Evolutionary conservation across 1,140 invertebrate genomes (phyloP).

Genomic region (Trichonephila clavipes): DNA sequence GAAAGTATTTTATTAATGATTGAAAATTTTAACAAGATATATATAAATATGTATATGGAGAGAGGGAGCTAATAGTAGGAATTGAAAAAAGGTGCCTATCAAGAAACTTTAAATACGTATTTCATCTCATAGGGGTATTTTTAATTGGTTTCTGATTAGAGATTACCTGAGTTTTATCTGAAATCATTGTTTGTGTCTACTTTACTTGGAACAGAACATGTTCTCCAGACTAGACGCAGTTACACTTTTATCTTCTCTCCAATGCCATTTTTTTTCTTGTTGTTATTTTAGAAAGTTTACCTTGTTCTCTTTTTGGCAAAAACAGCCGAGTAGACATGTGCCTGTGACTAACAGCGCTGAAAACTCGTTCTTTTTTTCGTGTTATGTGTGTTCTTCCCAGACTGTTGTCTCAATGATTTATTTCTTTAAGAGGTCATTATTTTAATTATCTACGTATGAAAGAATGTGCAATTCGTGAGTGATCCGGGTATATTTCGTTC

Average conservation of each 20-base stretch:
- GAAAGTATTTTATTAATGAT: too few species aligned
- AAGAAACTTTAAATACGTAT: too few species aligned
- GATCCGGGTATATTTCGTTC: neutral
- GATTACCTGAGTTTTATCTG: neutral
- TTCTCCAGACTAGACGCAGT: neutral
- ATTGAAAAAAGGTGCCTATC: too few species aligned
- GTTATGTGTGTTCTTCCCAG: neutral
- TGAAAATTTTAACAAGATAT: too few species aligned
- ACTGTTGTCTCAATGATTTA: neutral
- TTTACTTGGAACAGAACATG: neutral
- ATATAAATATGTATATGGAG: too few species aligned
- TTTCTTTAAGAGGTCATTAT: conserved; percentile 26
- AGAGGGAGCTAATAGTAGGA: too few species aligned
- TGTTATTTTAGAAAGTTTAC: conserved; percentile 2
- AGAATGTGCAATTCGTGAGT: neutral
- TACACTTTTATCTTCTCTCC: neutral
- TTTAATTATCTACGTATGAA: neutral
- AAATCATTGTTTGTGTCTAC: neutral
- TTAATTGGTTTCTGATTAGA: neutral
- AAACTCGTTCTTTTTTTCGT: neutral
- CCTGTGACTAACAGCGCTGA: neutral
- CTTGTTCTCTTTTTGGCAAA: conserved; percentile 20
- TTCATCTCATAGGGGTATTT: too few species aligned
- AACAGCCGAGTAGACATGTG: neutral
- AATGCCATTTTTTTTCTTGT: neutral